Evolutionary conservation across 2,113 vertebrate species (phyloP).

Genomic region (Eclectus roratus): DNA sequence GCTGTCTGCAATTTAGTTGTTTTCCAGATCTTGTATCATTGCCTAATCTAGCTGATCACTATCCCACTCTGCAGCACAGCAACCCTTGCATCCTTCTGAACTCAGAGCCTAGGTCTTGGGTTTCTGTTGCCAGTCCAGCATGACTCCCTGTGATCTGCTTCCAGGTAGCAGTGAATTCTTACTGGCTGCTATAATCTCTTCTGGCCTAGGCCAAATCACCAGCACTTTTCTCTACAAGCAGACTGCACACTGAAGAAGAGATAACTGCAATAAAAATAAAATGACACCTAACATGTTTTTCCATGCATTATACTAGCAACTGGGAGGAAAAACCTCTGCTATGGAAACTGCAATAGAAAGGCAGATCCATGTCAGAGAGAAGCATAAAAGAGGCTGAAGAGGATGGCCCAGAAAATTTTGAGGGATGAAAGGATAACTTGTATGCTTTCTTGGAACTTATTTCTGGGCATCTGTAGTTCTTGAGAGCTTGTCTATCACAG

Average conservation of each 20-base stretch:
- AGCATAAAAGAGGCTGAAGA: neutral
- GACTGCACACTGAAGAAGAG: neutral
- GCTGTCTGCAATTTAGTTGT: neutral
- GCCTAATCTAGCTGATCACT: neutral
- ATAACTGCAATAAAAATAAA: neutral
- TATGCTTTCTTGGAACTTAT: neutral
- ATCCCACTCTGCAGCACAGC: neutral
- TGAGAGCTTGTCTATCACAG: neutral
- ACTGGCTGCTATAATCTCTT: neutral
- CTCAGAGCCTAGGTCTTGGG: neutral
- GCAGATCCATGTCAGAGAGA: neutral
- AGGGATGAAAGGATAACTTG: neutral
- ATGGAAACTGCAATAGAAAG: neutral
- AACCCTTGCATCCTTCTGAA: neutral
- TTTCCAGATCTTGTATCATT: neutral
- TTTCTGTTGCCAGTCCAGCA: neutral
- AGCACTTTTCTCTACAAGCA: neutral
- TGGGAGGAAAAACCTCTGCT: neutral
- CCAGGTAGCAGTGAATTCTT: neutral
- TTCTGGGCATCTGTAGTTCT: neutral
- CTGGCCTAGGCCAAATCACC: neutral
- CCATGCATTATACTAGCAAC: neutral
- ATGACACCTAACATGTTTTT: neutral
- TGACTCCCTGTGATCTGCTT: neutral
- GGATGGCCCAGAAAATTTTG: neutral